These are phyloP conservation scores for Micoletzkya japonica DNA, from an alignment of 2,888 invertebrate genomes.

Conservation along the genomic window DNA sequence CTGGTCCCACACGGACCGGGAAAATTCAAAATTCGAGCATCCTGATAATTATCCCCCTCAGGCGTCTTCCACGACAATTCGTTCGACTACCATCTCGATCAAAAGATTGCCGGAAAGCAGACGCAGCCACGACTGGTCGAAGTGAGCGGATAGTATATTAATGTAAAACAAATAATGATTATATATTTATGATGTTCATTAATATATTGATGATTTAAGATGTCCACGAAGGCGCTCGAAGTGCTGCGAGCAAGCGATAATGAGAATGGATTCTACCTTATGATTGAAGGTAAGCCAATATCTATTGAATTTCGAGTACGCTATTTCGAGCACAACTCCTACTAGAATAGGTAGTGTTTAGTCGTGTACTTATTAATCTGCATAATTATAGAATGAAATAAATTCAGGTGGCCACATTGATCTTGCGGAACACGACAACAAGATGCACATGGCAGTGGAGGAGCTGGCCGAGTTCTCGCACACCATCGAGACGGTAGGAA, in stretches of 20 bases:
- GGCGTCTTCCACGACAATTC: conserved; percentile 20
- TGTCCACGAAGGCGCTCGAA: conserved; percentile 20
- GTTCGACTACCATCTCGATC: conserved; percentile 19
- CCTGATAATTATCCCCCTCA: too few species aligned
- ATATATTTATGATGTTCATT: neutral
- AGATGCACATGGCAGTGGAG: conserved; percentile 71
- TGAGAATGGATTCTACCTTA: conserved; percentile 24
- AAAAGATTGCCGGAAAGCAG: neutral
- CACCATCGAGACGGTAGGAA: conserved; percentile 72
- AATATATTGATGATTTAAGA: neutral
- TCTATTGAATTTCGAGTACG: neutral
- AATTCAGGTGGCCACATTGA: conserved; percentile 29
- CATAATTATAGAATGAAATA: neutral
- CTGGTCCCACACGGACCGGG: too few species aligned
- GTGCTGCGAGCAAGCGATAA: conserved; percentile 20
- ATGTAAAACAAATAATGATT: neutral
- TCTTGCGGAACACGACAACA: conserved; percentile 27
- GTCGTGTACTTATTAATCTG: too few species aligned
- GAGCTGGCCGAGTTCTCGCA: conserved; percentile 80
- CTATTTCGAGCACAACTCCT: neutral
- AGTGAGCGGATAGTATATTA: neutral
- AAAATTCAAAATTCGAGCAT: too few species aligned
- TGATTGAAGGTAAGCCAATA: conserved; percentile 19
- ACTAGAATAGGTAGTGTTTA: neutral
- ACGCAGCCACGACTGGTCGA: conserved; percentile 24